Percentiles rank a stretch among this genome's conserved stretches.
These are phyloP conservation scores for Benitochromis conjunctus DNA, from an alignment of 2,113 vertebrate genomes.

Conservation along the genomic window DNA sequence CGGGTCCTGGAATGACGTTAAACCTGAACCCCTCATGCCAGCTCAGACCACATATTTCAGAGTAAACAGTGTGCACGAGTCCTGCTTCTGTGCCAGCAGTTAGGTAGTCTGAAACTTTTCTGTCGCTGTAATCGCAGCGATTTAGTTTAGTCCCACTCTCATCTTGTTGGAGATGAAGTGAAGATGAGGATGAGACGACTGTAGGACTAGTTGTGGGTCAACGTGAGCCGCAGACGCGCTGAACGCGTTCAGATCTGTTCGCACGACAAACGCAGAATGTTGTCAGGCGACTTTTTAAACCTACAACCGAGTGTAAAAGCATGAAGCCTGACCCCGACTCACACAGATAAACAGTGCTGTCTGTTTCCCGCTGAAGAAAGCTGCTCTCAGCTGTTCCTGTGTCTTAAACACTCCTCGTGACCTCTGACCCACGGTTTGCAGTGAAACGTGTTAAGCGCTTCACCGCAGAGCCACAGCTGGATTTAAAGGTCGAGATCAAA, in stretches of 20 bases:
- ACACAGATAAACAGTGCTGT: neutral
- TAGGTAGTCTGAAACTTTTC: rapidly evolving
- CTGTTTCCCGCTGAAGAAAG: neutral
- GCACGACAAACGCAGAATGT: rapidly evolving
- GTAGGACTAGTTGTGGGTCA: neutral
- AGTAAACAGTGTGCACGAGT: neutral
- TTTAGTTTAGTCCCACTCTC: rapidly evolving
- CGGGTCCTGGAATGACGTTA: neutral
- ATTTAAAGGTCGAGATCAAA: neutral
- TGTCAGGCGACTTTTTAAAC: neutral
- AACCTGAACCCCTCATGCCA: neutral
- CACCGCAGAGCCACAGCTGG: neutral
- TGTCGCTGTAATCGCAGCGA: neutral
- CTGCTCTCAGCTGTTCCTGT: neutral
- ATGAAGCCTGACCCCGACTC: neutral
- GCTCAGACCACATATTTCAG: neutral
- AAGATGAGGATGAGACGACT: neutral
- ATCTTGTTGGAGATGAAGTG: neutral
- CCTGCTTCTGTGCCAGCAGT: neutral
- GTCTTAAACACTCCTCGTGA: neutral
- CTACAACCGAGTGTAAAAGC: neutral
- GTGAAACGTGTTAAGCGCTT: no score
- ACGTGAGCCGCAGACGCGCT: rapidly evolving
- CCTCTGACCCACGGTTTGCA: neutral
- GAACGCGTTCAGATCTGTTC: neutral